Evolutionary conservation across 2,888 invertebrate genomes (phyloP), one percentile per base, ranked within the genome.

Genomic region (Microctonus aethiopoides): DNA sequence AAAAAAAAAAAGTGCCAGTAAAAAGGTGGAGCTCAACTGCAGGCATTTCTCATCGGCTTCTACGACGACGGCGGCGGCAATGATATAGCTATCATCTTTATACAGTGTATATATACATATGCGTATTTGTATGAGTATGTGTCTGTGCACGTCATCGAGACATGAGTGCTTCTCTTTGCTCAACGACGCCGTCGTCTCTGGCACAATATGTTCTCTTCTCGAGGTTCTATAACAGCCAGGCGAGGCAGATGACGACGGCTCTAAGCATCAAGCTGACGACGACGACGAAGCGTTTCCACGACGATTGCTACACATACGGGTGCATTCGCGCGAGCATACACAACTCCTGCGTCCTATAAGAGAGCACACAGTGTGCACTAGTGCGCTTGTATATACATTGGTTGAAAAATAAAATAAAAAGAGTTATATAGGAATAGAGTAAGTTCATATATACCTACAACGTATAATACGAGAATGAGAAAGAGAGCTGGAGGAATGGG

Each of bases 241-340:
- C n/a, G 6, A 54, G 34, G 46, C 46, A 46, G 16, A 46, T 46
- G 46, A n/a, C 16, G 41, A 62, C 62, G 29, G 29, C 62, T 16
- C 46, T 20, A 51, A 62, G 51, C 46, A 62, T 46, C 62, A 59
- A 59, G 20, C 34, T 36, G n/a, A n/a, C n/a, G n/a, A n/a, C n/a
- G n/a, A 59, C 29, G 46, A 62, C 62, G 16, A 32, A 41, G 52
- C 62, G 61, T 72, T 69, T 68, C 68, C 72, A 72, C 68, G 66
- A 67, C 62, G 59, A 72, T 72, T 72, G 71, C 62, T 56, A 39
- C 61, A 70, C 46, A 60, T 70, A 66, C 65, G 65, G 39, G 39
- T 70, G 65, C 65, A 70, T 70, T 70, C 60, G 65, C 70, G 60
- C 61, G 32, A 70, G 66, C 70, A 70, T 70, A 65, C 59, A 70